Percentiles rank a stretch among this genome's conserved stretches.
Conservation (phyloP, 64 coral and sea anemone species). For the Platygyra sinensis region DNA sequence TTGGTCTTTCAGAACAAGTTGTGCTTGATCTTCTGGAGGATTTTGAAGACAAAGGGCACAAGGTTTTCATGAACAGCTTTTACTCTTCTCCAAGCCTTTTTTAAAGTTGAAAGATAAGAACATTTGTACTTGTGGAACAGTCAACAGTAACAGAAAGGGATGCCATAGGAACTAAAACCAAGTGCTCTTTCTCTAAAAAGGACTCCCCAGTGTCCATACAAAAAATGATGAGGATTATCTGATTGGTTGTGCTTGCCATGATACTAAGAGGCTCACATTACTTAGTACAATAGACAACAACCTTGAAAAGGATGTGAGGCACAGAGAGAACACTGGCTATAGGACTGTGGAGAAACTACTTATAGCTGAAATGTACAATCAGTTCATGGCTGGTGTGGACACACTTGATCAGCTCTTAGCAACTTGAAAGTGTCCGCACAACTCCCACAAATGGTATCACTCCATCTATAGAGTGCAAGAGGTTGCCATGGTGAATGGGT, state of each 20-base stretch:
- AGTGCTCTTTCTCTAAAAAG: constrained; percentile 42
- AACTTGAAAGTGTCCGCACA: constrained; percentile 28
- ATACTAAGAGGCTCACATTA: constrained; percentile 53
- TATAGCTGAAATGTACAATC: constrained; percentile 55
- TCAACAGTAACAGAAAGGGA: constrained; percentile 52
- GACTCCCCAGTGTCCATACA: constrained; percentile 48
- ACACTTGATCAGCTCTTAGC: constrained; percentile 49
- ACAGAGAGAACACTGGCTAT: background rate
- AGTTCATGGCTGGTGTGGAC: constrained; percentile 69
- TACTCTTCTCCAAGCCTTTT: constrained; percentile 57
- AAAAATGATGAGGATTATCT: constrained; percentile 30
- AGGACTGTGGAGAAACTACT: constrained; percentile 49
- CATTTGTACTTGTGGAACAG: constrained; percentile 44
- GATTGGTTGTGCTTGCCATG: constrained; percentile 79
- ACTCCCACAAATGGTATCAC: constrained; percentile 55
- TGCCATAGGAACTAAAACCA: constrained; percentile 47
- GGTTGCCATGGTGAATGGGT: constrained; percentile 29
- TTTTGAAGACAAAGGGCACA: constrained; percentile 73
- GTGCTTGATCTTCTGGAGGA: constrained; percentile 43
- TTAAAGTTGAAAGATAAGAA: constrained; percentile 56
- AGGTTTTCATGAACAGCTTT: constrained; percentile 70
- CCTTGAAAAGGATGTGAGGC: constrained; percentile 32
- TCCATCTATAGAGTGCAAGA: constrained; percentile 39
- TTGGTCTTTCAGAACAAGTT: constrained; percentile 51
- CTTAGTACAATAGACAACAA: constrained; percentile 63